These are phyloP conservation scores for Heliothis peltigera DNA, from an alignment of 2,888 invertebrate genomes.

Conservation along the genomic window DNA sequence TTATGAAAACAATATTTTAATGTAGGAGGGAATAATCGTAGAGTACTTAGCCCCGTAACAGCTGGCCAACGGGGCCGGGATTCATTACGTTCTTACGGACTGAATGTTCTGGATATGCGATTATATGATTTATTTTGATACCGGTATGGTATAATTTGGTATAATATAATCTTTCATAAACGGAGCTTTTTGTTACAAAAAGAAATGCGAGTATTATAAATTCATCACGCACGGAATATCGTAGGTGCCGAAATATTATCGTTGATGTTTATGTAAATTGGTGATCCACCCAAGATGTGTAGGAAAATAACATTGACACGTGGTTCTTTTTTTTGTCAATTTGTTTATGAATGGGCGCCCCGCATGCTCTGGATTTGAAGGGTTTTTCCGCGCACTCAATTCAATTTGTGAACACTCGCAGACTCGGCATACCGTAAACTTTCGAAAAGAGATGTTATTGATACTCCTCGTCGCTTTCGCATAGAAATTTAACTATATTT, in stretches of 20 bases:
- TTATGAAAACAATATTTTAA: conserved; percentile 53
- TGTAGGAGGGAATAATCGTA: conserved; percentile 43
- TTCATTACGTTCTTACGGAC: conserved; percentile 30
- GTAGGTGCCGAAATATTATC: conserved; percentile 12
- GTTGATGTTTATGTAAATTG: background rate
- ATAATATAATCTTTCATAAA: background rate
- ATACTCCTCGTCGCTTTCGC: too few relatives aligned
- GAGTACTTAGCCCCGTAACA: conserved; percentile 48
- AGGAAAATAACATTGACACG: conserved; percentile 2
- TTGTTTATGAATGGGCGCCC: conserved; percentile 5
- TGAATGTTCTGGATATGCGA: conserved; percentile 25
- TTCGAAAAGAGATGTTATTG: too few relatives aligned
- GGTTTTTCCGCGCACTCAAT: background rate
- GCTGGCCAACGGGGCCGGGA: conserved; percentile 37
- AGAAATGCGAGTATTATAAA: conserved; percentile 12
- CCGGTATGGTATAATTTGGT: conserved; percentile 1
- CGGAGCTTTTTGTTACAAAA: conserved; percentile 9
- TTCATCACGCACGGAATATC: conserved; percentile 1
- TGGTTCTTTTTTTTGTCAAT: conserved; percentile 18
- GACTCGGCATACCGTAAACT: too few relatives aligned
- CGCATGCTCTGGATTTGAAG: background rate
- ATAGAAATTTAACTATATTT: too few relatives aligned
- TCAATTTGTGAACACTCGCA: too few relatives aligned
- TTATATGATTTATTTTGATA: conserved; percentile 28
- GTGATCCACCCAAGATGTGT: conserved; percentile 13